Conservation (phyloP, 2,888 invertebrate genomes). For the Lasioglossum marginatum region DNA sequence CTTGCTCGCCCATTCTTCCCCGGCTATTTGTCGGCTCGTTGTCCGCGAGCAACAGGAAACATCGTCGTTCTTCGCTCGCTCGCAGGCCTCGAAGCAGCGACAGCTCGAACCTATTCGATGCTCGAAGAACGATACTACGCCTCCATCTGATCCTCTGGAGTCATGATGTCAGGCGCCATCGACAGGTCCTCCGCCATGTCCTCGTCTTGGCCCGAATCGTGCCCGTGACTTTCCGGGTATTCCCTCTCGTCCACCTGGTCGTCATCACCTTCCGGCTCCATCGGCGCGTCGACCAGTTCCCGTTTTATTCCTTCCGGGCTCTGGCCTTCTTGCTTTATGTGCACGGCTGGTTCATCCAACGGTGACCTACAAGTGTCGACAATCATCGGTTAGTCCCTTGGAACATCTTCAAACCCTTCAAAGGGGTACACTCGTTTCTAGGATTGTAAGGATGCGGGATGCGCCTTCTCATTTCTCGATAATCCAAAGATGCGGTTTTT, state of each 20-base stretch:
- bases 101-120: slow-evolving; percentile 55
- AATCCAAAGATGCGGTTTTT: too few species aligned
- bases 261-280: slow-evolving; percentile 78
- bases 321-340: slow-evolving; percentile 82
- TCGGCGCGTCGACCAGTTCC: slow-evolving; percentile 80
- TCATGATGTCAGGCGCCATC: slow-evolving; percentile 83
- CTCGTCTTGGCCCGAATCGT: slow-evolving; percentile 82
- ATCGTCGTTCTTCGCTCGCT: slow-evolving; percentile 27
- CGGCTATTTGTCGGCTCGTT: slow-evolving; percentile 22
- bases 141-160: slow-evolving; percentile 82
- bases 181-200: slow-evolving; percentile 83
- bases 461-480: too few species aligned
- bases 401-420: not conserved
- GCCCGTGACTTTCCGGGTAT: slow-evolving; percentile 80
- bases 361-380: slow-evolving; percentile 77
- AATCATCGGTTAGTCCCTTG: not conserved
- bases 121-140: slow-evolving; percentile 79
- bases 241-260: slow-evolving; percentile 80
- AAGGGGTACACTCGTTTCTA: too few species aligned
- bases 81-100: slow-evolving; percentile 50
- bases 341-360: slow-evolving; percentile 83
- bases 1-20: slow-evolving; percentile 10
- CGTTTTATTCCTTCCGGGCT: slow-evolving; percentile 83
- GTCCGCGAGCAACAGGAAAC: slow-evolving; percentile 36
- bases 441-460: too few species aligned